These are phyloP conservation scores for Rhinogobio ventralis DNA, from an alignment of 2,797 vertebrate genomes.

Conservation along the genomic window DNA sequence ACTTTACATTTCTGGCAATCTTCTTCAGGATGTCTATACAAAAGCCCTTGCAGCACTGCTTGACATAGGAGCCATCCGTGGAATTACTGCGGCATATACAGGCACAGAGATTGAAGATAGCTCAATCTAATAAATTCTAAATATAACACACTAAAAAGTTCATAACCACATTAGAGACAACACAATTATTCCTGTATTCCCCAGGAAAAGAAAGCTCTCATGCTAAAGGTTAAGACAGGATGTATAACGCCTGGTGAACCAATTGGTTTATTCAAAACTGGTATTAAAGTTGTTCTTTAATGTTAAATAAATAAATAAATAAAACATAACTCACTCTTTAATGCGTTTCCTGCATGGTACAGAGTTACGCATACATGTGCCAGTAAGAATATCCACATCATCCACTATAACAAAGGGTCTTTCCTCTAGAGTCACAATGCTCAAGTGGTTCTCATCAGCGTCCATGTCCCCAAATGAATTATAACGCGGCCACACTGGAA, in stretches of 20 bases:
- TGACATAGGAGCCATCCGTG: constrained; percentile 90
- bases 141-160: constrained; percentile 24
- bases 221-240: constrained; percentile 31
- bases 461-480: constrained; percentile 92
- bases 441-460: constrained; percentile 96
- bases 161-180: constrained; percentile 35
- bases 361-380: constrained; percentile 95
- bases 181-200: constrained; percentile 29
- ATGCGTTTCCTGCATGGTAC: constrained; percentile 95
- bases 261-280: background rate
- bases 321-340: constrained; percentile 84
- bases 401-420: constrained; percentile 97
- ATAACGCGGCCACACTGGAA: constrained; percentile 95
- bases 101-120: constrained; percentile 9
- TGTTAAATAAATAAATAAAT: constrained; percentile 7
- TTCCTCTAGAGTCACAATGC: constrained; percentile 97
- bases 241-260: background rate
- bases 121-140: constrained; percentile 22
- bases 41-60: constrained; percentile 97
- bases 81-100: constrained; percentile 82
- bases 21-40: constrained; percentile 98
- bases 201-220: constrained; percentile 5
- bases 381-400: constrained; percentile 94
- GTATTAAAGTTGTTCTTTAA: background rate
- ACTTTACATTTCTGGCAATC: constrained; percentile 93